Base-by-base conservation (phyloP, 2,113 vertebrate genomes). In the Danionella cerebrum region DNA sequence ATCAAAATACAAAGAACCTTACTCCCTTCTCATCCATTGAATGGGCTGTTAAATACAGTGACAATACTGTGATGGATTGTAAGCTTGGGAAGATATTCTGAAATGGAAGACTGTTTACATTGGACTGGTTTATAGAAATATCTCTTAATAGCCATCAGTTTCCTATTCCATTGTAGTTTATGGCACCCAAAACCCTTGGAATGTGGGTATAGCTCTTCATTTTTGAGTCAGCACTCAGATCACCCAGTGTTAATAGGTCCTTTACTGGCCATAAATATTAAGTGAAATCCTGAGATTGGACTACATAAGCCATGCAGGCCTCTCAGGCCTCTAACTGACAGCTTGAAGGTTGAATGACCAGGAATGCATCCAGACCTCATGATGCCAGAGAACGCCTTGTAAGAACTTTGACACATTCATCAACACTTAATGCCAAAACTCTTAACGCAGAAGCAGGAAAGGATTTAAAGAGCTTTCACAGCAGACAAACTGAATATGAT, bases 61-160 rank as follows among this genome's bases (percentile, higher is more conserved):
- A 21, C 66, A 58, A 44, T 57, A 35, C 25, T 21, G 21, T 48
- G 39, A 53, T 38, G 12, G 41, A 57, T 11, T 24, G 33, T 14
- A 55, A 12, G 14, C 9, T 41, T 29, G 42, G 55, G 31, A 18
- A 29, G 25, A 51, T 18, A 33, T 66, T 52, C 60, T 72, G 38
- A 12, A 44, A 10, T 12, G 31, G 19, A 42, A 69, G 25, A 18
- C 25, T 65, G 8, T 53, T 60, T 42, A 39, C 39, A 47, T 53
- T 16, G 19, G 54, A 31, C 62, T 12, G 41, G 22, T 31, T 53
- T 53, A 38, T 54, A 25, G 21, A 60, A 41, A 47, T 13, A 25
- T 55, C 50, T 59, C 41, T 13, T 51, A 47, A 58, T 33, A 59
- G 65, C 36, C 60, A 59, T 38, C 67, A 14, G 54, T 66, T 66